Evolutionary conservation across 2,888 invertebrate species (phyloP), one percentile per base, ranked within the genome.

Genomic region (Cataglyphis livida): DNA sequence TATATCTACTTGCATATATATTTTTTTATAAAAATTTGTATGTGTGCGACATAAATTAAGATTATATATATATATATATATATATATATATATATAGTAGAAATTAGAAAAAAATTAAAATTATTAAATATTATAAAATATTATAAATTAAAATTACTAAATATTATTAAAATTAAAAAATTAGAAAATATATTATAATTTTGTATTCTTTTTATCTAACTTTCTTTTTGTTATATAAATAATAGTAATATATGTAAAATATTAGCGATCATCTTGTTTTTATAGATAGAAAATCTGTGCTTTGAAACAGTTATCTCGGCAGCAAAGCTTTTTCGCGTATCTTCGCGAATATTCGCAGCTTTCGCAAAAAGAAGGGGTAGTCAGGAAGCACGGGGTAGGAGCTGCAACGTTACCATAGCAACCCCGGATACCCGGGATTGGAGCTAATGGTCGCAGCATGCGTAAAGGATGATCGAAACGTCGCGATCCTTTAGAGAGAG

Each of bases 371-470:
- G 44, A 79, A 88, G 91, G 91, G 90, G 87, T 89, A 86, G 85
- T 89, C 87, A 87, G 87, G 85, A 90, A 86, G 78, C 82, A 87
- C 86, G 85, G 84, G 85, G 82, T 89, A 89, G 91, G 91, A 90
- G 91, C 89, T 89, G 84, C 84, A 86, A 84, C 82, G 94, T 94
- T 93, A 92, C 93, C 89, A 93, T 94, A 92, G 93, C 90, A 91
- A 94, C 92, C 91, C 92, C 92, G 92, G 93, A 94, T 93, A 91
- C 93, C 94, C 94, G 94, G 93, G 93, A 92, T 88, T 89, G 87
- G 91, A 91, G 85, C 88, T 90, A 87, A 85, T 82, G 73, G 85
- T 87, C 75, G 44, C 9, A 79, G 44, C 41, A 61, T 54, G 38
- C 3, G 15, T 35, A 70, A 35, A 9, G 25, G 35, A 70, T 68